Evolutionary conservation across 2,797 vertebrate genomes (phyloP).

Genomic region (Silurus aristotelis): DNA sequence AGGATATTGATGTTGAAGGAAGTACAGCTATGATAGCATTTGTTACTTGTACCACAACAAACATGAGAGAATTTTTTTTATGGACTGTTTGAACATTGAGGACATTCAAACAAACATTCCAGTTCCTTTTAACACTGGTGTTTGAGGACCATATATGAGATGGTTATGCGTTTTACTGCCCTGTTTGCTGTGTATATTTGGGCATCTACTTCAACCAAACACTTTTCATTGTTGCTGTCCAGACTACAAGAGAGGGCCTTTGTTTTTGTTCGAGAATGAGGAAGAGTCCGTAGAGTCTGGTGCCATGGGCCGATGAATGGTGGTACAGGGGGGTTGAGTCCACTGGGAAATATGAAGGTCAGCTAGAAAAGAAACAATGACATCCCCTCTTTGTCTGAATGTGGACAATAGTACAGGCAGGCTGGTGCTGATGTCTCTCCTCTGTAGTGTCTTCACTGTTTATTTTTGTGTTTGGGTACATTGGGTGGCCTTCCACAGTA

Average conservation of each 20-base stretch:
- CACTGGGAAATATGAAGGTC: slow-evolving; percentile 56
- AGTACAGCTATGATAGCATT: slow-evolving; percentile 11
- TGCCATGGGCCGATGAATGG: slow-evolving; percentile 43
- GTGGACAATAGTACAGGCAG: slow-evolving; percentile 50
- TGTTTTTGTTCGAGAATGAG: slow-evolving; percentile 52
- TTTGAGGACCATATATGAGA: slow-evolving; percentile 33
- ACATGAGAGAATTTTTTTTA: slow-evolving; percentile 17
- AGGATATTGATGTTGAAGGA: slow-evolving; percentile 29
- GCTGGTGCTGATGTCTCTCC: slow-evolving; percentile 33
- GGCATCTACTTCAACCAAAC: slow-evolving; percentile 26
- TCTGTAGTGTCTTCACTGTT: slow-evolving; percentile 28
- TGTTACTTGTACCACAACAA: slow-evolving; percentile 14
- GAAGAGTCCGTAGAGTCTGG: slow-evolving; percentile 39
- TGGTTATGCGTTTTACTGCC: slow-evolving; percentile 19
- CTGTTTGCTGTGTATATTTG: slow-evolving; percentile 27
- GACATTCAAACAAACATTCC: slow-evolving; percentile 26
- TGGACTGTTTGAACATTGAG: slow-evolving; percentile 11
- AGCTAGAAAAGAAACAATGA: slow-evolving; percentile 53
- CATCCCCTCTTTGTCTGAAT: slow-evolving; percentile 30
- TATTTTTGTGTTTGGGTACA: slow-evolving; percentile 51
- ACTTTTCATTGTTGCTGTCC: slow-evolving; percentile 41
- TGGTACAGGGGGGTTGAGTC: slow-evolving; percentile 5
- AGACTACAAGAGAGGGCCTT: slow-evolving; percentile 40
- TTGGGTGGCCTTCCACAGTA: slow-evolving; percentile 36
- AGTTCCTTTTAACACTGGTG: background rate